Conservation (phyloP, 2,888 invertebrate genomes). For the Masnerella sp. region DNA sequence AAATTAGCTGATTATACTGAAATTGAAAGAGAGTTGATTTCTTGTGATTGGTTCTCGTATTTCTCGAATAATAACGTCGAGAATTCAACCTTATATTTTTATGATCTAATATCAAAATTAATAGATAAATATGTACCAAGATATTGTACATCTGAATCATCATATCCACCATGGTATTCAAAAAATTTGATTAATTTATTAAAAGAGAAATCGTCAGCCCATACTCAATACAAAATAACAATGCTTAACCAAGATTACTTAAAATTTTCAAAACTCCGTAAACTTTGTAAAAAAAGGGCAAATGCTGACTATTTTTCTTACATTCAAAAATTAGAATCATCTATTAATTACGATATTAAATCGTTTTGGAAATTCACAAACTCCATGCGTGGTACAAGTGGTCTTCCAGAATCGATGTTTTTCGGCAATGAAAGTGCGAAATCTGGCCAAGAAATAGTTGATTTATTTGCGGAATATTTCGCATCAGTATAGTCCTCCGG, state of each 20-base stretch:
- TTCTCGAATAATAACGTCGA: no score
- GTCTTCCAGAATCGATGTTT: neutral
- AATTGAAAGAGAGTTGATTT: no score
- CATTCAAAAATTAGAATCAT: neutral
- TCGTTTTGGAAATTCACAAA: conserved; percentile 15
- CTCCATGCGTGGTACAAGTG: neutral
- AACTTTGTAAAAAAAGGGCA: neutral
- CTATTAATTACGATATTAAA: neutral
- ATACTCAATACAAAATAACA: conserved; percentile 2
- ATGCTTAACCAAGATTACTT: neutral
- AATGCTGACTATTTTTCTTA: neutral
- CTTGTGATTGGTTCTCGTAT: no score
- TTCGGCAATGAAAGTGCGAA: neutral
- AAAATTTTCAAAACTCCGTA: neutral
- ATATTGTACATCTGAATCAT: neutral
- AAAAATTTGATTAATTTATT: neutral
- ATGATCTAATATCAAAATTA: no score
- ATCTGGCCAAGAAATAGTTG: neutral
- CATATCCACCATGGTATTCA: neutral
- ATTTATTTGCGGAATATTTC: neutral
- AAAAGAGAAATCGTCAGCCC: neutral
- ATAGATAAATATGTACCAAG: neutral
- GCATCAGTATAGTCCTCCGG: neutral
- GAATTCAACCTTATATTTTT: no score
- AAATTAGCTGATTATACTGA: no score